Conservation (phyloP, 1,140 invertebrate species). For the Zelostemma sp. region DNA sequence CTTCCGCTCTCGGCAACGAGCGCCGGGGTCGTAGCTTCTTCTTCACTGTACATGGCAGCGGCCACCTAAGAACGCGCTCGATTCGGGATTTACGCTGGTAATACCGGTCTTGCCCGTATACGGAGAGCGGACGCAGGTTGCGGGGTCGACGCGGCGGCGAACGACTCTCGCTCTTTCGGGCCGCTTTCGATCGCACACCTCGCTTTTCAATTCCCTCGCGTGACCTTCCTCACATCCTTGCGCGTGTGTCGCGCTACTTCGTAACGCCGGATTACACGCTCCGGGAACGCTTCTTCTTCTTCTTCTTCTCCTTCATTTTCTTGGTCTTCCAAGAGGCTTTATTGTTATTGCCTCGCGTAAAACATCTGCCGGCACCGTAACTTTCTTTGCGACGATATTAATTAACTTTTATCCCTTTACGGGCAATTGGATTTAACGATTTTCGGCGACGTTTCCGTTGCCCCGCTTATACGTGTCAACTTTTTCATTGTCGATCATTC, state of each 20-base stretch:
- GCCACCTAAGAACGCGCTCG: neutral
- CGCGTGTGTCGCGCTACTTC: neutral
- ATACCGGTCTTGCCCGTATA: neutral
- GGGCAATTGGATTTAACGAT: too few species aligned
- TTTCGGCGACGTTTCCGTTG: too few species aligned
- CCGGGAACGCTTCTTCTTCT: neutral
- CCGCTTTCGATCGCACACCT: neutral
- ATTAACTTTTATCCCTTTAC: too few species aligned
- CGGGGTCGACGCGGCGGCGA: neutral
- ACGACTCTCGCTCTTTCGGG: constrained; percentile 1
- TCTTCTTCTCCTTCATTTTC: neutral
- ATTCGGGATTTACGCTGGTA: neutral
- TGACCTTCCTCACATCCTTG: constrained; percentile 2
- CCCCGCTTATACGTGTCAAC: too few species aligned
- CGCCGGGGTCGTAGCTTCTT: neutral
- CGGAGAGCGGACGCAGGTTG: too few species aligned
- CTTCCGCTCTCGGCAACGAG: neutral
- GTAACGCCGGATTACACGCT: neutral
- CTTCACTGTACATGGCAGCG: too few species aligned
- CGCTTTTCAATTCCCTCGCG: neutral
- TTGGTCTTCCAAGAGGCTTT: too few species aligned
- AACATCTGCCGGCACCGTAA: too few species aligned
- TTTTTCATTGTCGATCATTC: too few species aligned
- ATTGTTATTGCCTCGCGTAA: neutral
- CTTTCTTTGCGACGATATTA: too few species aligned